Evolutionary conservation across 2,797 vertebrate genomes (phyloP), one percentile per base, ranked within the genome.

Genomic region (Lagocephalus sceleratus): DNA sequence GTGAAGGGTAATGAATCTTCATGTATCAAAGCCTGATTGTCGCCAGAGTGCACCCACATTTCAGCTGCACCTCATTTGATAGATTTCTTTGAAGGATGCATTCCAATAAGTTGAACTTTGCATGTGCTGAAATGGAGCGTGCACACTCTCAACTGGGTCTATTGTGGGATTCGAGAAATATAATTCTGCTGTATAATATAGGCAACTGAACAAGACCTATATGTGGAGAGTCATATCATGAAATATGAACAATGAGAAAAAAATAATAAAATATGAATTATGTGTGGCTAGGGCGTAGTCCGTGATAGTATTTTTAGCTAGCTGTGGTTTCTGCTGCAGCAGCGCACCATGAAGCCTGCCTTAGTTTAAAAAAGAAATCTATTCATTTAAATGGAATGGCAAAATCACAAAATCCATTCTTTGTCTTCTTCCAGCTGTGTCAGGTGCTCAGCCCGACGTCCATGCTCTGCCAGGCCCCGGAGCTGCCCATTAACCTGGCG

Each of bases 381-480:
- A 41, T 25, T 55, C 0, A 41, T 57, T 49, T 49, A 12, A 21
- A 51, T 35, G 4, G 32, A 35, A 15, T 48, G 6, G 1, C 40
- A 19, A 7, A 50, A 47, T 59, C 25, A 15, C 20, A n/a, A 59
- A 32, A 20, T 16, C 45, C 5, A n/a, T 38, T 1, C 17, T 26
- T 51, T 60, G 15, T 76, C 17, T 44, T 47, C 39, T 21, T 41
- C 29, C 74, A 99, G 95, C 75, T 93, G 22, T 99, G 96, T 1
- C 90, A 93, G 72, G 94, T 99, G n/a, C 82, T 94, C 49, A 95
- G 94, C 7, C 81, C 93, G 16, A 96, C 92, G 0, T 86, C 94
- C 73, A 98, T 99, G 96, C 90, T 93, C 76, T 99, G 97, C 79
- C 95, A 95, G 81, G 94, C 95, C 1, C 97, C 97, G 0, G 93